These are phyloP conservation scores for Hylaeus anthracinus DNA, from an alignment of 1,140 invertebrate species.

Conservation along the genomic window DNA sequence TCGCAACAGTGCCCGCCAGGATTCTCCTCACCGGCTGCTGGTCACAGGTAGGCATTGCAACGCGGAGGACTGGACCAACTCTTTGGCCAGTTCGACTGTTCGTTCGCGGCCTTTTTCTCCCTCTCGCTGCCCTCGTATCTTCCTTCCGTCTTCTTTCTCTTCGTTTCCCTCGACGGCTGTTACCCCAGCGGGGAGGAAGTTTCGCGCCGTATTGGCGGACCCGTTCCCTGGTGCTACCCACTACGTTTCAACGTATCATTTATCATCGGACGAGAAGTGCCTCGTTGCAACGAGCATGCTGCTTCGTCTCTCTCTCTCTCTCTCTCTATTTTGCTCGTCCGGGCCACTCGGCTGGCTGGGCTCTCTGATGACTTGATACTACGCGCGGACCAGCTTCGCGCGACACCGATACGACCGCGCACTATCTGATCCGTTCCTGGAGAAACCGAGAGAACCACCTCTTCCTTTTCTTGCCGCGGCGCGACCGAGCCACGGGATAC, in stretches of 20 bases:
- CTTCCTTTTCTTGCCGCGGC: background rate
- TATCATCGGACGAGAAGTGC: slow-evolving; percentile 53
- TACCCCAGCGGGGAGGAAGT: slow-evolving; percentile 65
- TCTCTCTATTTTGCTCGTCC: background rate
- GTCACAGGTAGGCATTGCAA: slow-evolving; percentile 43
- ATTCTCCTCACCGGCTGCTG: slow-evolving; percentile 52
- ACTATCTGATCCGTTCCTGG: slow-evolving; percentile 20
- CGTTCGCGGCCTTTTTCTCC: slow-evolving; percentile 28
- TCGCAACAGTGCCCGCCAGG: slow-evolving; percentile 50
- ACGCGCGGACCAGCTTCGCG: slow-evolving; percentile 30
- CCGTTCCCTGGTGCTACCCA: slow-evolving; percentile 49
- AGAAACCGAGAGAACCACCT: background rate
- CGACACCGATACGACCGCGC: slow-evolving; percentile 53
- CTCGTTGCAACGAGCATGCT: slow-evolving; percentile 12
- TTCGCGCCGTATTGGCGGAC: slow-evolving; percentile 67
- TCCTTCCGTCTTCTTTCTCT: slow-evolving; percentile 28
- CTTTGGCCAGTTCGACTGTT: slow-evolving; percentile 41
- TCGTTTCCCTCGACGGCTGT: slow-evolving; percentile 16
- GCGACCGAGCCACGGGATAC: slow-evolving; percentile 3
- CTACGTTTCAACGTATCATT: slow-evolving; percentile 63
- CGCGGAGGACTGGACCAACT: slow-evolving; percentile 33
- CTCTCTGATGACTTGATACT: slow-evolving; percentile 56
- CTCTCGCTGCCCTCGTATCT: background rate
- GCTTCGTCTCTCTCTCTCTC: background rate
- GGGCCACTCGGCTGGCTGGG: background rate